These are phyloP conservation scores for Pentamera pediparva DNA, from an alignment of 53 echinoderm and acorn worm species.

Conservation along the genomic window DNA sequence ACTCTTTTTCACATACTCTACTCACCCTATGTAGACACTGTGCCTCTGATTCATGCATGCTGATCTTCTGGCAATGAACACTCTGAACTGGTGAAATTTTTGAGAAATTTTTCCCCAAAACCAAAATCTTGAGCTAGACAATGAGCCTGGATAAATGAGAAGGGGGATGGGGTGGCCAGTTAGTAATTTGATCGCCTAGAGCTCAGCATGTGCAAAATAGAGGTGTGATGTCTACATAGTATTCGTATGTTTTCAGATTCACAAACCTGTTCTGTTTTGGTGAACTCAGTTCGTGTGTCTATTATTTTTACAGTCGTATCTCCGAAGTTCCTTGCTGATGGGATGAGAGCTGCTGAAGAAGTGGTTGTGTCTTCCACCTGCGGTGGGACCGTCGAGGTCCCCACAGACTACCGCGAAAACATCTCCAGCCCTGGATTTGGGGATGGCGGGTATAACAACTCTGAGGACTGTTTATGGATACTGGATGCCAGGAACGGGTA, in stretches of 20 bases:
- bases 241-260: too few species aligned
- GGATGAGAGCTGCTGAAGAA: background rate
- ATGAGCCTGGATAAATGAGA: too few species aligned
- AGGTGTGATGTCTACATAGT: background rate
- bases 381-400: background rate
- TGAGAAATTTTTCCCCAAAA: too few species aligned
- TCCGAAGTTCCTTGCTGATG: background rate
- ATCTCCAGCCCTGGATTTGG: constrained; percentile 12
- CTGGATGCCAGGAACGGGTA: background rate
- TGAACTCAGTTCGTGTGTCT: background rate
- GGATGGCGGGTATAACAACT: constrained; percentile 12
- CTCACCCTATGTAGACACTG: too few species aligned
- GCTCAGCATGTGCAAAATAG: background rate
- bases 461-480: constrained; percentile 9
- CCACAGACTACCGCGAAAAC: background rate
- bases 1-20: too few species aligned
- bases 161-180: too few species aligned
- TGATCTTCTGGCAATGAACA: too few species aligned
- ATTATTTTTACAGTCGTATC: background rate
- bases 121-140: too few species aligned
- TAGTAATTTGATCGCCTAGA: too few species aligned
- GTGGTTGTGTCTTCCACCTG: background rate
- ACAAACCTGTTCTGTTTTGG: background rate
- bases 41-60: too few species aligned
- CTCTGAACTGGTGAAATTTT: too few species aligned